phyloP scores from a whole-genome alignment of 2,888 invertebrate genomes.

The Cynaeus angustus region DNA sequence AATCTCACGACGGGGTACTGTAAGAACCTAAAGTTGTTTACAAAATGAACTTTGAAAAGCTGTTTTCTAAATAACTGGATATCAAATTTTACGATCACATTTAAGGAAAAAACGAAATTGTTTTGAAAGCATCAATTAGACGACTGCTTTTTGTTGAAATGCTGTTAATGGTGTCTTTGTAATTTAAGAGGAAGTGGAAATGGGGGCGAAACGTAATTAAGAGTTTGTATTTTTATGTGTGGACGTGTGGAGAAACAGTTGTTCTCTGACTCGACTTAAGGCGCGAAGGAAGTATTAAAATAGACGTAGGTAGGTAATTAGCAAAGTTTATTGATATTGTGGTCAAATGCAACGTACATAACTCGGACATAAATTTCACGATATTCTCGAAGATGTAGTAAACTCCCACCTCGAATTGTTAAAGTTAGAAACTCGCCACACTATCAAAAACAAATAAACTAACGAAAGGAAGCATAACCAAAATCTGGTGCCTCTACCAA shows the following conservation, averaged over 20 bases:
- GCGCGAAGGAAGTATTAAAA: conserved; percentile 34
- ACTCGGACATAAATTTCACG: too few relatives aligned
- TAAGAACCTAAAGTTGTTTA: conserved; percentile 20
- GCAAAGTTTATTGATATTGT: conserved; percentile 46
- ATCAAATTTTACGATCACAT: conserved; percentile 36
- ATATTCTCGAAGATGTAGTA: too few relatives aligned
- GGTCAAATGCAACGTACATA: conserved; percentile 42
- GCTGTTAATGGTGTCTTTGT: conserved; percentile 36
- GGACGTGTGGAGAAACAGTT: conserved; percentile 38
- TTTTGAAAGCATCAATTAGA: conserved; percentile 41
- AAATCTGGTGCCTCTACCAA: too few relatives aligned
- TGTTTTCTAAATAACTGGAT: conserved; percentile 19
- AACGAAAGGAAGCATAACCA: too few relatives aligned
- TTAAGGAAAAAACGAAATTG: conserved; percentile 26
- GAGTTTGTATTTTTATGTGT: conserved; percentile 40
- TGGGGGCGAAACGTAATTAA: conserved; percentile 33
- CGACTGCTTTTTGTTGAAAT: conserved; percentile 20
- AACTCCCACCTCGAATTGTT: too few relatives aligned
- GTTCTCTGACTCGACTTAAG: conserved; percentile 1
- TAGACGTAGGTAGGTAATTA: conserved; percentile 46
- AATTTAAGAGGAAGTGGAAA: conserved; percentile 32
- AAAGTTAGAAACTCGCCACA: too few relatives aligned
- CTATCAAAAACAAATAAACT: too few relatives aligned
- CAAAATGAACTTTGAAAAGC: conserved; percentile 23
- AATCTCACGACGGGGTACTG: conserved; percentile 16